A percentile compares a stretch with the other conserved stretches of the same genome.
Conservation (phyloP, 1,140 invertebrate species). For the Orchestia grillus region DNA sequence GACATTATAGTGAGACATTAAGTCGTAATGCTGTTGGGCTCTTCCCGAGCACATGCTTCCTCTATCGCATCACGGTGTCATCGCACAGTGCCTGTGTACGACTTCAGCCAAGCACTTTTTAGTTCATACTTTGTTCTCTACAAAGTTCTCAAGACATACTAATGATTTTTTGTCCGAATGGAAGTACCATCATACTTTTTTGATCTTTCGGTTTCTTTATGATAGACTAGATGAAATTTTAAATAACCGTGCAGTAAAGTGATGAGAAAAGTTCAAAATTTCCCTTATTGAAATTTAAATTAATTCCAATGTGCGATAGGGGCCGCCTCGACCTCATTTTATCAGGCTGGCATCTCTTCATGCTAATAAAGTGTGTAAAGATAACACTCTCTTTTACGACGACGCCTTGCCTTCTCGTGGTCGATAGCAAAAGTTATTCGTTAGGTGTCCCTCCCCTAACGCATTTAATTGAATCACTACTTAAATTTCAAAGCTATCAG, state of each 20-base stretch:
- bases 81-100: neutral
- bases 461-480: constrained; percentile 68
- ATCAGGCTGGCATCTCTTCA: constrained; percentile 25
- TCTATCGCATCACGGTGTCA: neutral
- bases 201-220: neutral
- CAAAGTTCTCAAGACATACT: neutral
- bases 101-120: neutral
- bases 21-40: neutral
- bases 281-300: constrained; percentile 14
- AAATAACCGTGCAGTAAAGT: neutral
- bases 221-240: neutral
- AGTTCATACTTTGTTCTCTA: neutral
- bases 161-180: neutral
- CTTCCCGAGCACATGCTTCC: neutral
- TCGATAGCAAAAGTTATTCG: constrained; percentile 54
- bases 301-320: neutral
- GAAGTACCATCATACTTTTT: neutral
- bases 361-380: constrained; percentile 54
- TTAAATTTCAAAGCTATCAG: constrained; percentile 68
- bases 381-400: constrained; percentile 49
- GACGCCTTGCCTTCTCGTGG: constrained; percentile 12
- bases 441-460: constrained; percentile 63
- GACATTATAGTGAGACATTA: constrained; percentile 18
- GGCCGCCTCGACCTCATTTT: constrained; percentile 9
- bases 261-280: neutral